Evolutionary conservation across 1,140 invertebrate genomes (phyloP), one percentile per base, ranked within the genome.

Genomic region (Polyergus mexicanus): DNA sequence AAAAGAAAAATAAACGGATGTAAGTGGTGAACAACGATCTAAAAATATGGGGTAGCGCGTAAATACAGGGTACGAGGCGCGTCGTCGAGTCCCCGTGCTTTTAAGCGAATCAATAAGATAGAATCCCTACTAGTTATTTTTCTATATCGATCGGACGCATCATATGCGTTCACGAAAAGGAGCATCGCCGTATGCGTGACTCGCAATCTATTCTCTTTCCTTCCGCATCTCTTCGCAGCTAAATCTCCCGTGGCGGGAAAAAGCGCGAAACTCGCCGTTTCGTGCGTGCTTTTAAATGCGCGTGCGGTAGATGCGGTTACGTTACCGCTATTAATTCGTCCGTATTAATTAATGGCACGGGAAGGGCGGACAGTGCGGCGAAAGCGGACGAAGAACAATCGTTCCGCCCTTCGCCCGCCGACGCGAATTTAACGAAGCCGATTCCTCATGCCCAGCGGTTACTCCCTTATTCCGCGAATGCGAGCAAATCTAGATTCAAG

Each of bases 241-340:
- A 77, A 65, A 65, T 77, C 58, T 77, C 19, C 7, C 3, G 28
- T 8, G 35, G 35, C 0, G 58, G 62, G 25, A 65, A 16, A 19
- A n/a, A 1, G 16, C 66, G 13, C 72, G 19, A 0, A 0, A 8
- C 16, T 28, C 35, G 16, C 16, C n/a, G 35, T 25, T 32, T 10
- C n/a, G n/a, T 62, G 88, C 60, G 60, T 69, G 86, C 32, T 32
- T 54, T 72, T 58, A 72, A 72, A 72, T 22, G 44, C 41, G 28
- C 68, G 60, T 62, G 54, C 54, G 47, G 47, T 54, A 85, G 88
- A 69, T 63, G 81, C 66, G 76, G 81, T 66, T 68, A 60, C 86
- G 87, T 89, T 89, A 85, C 83, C 62, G 65, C 85, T 88, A 89
- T 89, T 89, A 87, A 86, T 74, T 35, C 76, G 63, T 68, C 86